Evolutionary conservation across 2,113 vertebrate species (phyloP).

Genomic region (Onychostruthus taczanowskii): DNA sequence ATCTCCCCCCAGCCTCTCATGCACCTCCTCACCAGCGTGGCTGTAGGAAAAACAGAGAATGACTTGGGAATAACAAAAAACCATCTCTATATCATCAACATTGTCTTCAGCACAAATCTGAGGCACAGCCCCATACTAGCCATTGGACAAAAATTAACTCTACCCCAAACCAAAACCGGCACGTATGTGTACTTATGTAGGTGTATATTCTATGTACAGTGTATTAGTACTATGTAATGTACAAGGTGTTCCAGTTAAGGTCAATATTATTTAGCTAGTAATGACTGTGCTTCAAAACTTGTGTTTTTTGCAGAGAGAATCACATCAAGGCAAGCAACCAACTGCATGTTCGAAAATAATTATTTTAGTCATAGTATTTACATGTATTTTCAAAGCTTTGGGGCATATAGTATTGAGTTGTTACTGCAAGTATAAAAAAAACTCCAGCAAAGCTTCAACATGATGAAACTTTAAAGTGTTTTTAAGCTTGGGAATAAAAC

Average conservation of each 20-base stretch:
- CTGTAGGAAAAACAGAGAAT: not conserved
- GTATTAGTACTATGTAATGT: not conserved
- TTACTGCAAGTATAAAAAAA: not conserved
- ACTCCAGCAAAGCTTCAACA: not conserved
- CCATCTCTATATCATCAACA: not conserved
- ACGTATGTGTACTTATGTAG: not conserved
- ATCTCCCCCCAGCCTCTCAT: accelerated
- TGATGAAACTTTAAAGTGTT: not conserved
- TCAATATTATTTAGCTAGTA: not conserved
- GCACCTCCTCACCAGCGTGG: not conserved
- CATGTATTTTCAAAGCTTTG: not conserved
- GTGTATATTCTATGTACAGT: accelerated
- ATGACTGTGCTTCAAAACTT: not conserved
- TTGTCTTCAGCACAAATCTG: not conserved
- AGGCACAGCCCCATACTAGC: not conserved
- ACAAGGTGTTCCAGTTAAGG: not conserved
- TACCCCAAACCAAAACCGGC: not conserved
- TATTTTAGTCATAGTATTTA: not conserved
- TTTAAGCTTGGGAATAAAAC: not conserved
- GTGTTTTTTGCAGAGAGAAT: not conserved
- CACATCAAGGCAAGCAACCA: not conserved
- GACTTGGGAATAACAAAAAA: not conserved
- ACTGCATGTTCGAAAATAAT: not conserved
- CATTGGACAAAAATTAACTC: not conserved
- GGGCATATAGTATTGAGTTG: not conserved